Conservation (phyloP, 2,888 invertebrate genomes). For the Tinea pellionella region DNA sequence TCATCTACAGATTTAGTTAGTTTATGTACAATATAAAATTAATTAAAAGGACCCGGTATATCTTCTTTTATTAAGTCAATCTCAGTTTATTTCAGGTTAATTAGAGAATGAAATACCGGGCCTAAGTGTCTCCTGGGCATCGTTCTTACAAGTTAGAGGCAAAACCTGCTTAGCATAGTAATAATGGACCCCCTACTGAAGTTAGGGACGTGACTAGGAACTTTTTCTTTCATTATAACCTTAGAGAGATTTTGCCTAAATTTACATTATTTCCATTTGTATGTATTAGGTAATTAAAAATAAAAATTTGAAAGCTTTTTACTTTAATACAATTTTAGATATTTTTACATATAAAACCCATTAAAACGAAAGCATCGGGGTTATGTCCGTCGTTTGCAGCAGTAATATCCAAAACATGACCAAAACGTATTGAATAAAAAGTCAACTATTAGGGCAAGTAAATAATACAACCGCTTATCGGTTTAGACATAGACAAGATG, state of each 20-base stretch:
- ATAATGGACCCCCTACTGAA: constrained; percentile 23
- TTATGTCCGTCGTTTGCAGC: neutral
- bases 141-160: constrained; percentile 8
- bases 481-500: neutral
- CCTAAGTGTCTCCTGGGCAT: constrained; percentile 1
- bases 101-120: neutral
- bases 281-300: neutral
- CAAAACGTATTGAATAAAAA: too few species aligned
- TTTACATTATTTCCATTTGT: neutral
- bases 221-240: constrained; percentile 1
- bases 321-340: neutral
- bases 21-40: neutral
- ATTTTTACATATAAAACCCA: neutral
- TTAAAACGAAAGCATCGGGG: neutral
- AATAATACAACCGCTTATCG: neutral
- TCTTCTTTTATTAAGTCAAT: neutral
- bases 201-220: constrained; percentile 5
- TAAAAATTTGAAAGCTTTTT: neutral
- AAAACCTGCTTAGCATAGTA: constrained; percentile 30
- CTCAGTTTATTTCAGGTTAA: neutral
- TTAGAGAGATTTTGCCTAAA: neutral
- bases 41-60: neutral
- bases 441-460: neutral
- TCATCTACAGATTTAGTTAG: neutral
- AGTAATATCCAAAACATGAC: neutral